Evolutionary conservation across 2,797 vertebrate species (phyloP), one percentile per base, ranked within the genome.

Genomic region (Poecilia gillii): DNA sequence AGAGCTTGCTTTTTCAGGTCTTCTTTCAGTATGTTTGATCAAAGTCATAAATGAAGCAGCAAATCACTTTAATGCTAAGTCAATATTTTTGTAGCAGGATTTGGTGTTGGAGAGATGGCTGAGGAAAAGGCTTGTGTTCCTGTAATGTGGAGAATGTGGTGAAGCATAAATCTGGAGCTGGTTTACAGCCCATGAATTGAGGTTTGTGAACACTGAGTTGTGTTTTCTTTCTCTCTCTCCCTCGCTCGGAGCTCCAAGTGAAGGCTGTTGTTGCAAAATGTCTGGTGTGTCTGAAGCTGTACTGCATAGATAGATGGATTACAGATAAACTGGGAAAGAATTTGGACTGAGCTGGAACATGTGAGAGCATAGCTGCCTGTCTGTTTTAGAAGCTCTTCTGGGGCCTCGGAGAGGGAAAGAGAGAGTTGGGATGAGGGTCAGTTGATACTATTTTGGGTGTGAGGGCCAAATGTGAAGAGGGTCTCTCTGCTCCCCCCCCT

Each of bases 391-490:
- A 82, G 75, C 59, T 83, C 72, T 72, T 74, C 76, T 80, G 66
- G 20, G 74, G 45, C 28, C 59, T 46, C 45, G 39, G 49, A 51
- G 43, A 62, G 77, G 28, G 70, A 82, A 80, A 66, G 62, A 85
- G 45, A 71, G 77, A 33, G 73, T 83, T 85, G 73, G 73, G 85
- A 89, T 81, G 78, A 88, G 71, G 89, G 87, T 90, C 88, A 92
- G 90, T 93, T 92, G 85, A 90, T 79, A 88, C 86, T 89, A 79
- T 88, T 90, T 89, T 87, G 84, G 73, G 81, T 83, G 76, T 90
- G 76, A 91, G 59, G 70, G 64, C 70, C 88, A 57, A 86, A 91
- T 81, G 47, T 86, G 82, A 91, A 86, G 76, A 88, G 87, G 41
- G 76, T 73, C 71, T 78, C 43, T 73, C 66, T 64, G 31, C 5